A percentile compares a stretch with the other conserved stretches of the same genome.
phyloP scores from a whole-genome alignment of 1,140 invertebrate species.

The Leptopilina clavipes region DNA sequence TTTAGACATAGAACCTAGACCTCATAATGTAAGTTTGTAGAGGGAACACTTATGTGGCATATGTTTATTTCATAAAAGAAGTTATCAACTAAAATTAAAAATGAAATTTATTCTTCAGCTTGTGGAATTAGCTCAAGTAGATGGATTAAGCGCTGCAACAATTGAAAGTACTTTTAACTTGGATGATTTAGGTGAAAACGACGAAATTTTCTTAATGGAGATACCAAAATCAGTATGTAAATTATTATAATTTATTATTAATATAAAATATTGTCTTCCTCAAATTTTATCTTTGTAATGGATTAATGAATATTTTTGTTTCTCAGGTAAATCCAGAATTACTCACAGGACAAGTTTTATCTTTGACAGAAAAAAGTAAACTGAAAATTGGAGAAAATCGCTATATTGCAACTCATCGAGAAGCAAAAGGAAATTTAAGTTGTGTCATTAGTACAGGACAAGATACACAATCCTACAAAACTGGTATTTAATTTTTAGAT shows the following conservation, averaged over 20 bases:
- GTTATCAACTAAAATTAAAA: background rate
- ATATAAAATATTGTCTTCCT: background rate
- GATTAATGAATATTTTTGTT: background rate
- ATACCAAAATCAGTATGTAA: slow-evolving; percentile 12
- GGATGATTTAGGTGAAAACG: background rate
- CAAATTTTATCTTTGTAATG: background rate
- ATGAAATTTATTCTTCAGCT: background rate
- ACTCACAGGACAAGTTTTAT: slow-evolving; percentile 3
- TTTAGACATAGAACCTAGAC: background rate
- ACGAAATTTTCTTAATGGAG: slow-evolving; percentile 21
- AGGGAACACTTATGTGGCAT: background rate
- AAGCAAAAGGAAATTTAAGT: slow-evolving; percentile 15
- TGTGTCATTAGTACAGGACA: background rate
- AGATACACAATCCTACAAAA: background rate
- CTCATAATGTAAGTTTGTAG: slow-evolving; percentile 8
- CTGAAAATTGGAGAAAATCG: slow-evolving; percentile 6
- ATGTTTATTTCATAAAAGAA: background rate
- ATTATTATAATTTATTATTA: background rate
- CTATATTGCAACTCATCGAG: slow-evolving; percentile 19
- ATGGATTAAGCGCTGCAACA: background rate
- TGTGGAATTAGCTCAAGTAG: background rate
- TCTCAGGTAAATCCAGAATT: slow-evolving; percentile 3
- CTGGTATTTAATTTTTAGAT: background rate
- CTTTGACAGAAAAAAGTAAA: background rate
- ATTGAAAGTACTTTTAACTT: background rate